Base-by-base conservation (phyloP, 1,140 invertebrate genomes). In the Zaprionus ornatus region DNA sequence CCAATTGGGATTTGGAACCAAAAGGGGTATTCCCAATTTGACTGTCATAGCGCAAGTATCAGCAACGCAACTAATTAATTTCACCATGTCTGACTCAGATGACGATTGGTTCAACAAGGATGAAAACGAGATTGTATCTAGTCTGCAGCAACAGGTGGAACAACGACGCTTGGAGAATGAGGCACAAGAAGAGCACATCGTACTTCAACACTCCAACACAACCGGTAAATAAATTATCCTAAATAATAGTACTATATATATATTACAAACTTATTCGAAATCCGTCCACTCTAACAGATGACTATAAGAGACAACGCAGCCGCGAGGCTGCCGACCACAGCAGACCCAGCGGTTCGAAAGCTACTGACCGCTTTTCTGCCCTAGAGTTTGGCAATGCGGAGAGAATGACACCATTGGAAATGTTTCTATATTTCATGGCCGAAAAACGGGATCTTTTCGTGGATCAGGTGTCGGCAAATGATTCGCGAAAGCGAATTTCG, bases 81-180 rank as follows among this genome's bases (percentile, higher is more conserved):
- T 25, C 5, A 56, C 13, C 5, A 88, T 88, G 84, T 79, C 85
- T 4, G 75, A 55, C 4, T 85, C 85, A 0, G 84, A 90, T 54
- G 83, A 88, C 17, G 91, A 91, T 82, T 92, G 91, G 91, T 92
- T 92, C 13, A 77, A 82, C 13, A 82, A 90, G 61, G 91, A 92
- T 52, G 86, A 90, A 56, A 77, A 92, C 15, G 72, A 82, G 9
- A 68, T 92, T 21, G 66, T 80, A 3, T 59, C 81, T 50, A 65
- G 35, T 21, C 61, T 91, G 13, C 57, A 90, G 55, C 50, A 88
- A 19, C 64, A 77, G 21, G 56, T 78, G 52, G 55, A 50, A 13
- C 19, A 21, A 50, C 45, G 55, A 9, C 55, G 54, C 60, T 48
- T 77, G 61, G 27, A 50, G 32, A 66, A 48, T 45, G 27, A 74